These are phyloP conservation scores for Talpa occidentalis DNA, from an alignment of 2,113 vertebrate genomes.

Conservation along the genomic window DNA sequence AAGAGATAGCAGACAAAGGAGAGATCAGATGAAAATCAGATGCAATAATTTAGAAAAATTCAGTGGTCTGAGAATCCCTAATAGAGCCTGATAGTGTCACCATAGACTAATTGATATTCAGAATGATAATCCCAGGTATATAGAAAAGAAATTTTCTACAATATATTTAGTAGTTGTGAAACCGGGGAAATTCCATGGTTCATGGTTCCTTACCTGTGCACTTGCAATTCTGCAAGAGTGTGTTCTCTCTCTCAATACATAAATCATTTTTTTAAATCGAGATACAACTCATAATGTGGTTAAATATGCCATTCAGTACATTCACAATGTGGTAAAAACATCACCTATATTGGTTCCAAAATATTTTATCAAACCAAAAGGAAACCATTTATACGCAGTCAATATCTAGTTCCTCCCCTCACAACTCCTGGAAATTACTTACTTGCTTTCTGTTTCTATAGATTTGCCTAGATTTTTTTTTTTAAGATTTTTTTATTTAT, in stretches of 20 bases:
- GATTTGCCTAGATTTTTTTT: too few species aligned
- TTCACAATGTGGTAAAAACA: neutral
- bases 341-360: neutral
- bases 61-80: neutral
- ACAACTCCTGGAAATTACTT: neutral
- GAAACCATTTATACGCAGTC: neutral
- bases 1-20: neutral
- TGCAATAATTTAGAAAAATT: neutral
- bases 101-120: neutral
- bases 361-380: constrained; percentile 5
- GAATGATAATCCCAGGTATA: neutral
- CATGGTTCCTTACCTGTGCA: too few species aligned
- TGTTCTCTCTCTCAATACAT: too few species aligned
- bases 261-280: neutral
- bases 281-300: neutral
- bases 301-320: neutral
- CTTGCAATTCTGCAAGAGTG: too few species aligned
- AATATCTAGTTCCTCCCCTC: neutral
- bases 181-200: too few species aligned
- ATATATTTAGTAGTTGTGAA: neutral
- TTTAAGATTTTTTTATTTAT: too few species aligned
- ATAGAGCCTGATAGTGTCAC: neutral
- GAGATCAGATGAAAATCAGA: neutral
- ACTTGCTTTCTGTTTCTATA: neutral
- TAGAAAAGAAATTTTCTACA: neutral